Evolutionary conservation across 2,797 vertebrate species (phyloP).

Genomic region (Acomys russatus): DNA sequence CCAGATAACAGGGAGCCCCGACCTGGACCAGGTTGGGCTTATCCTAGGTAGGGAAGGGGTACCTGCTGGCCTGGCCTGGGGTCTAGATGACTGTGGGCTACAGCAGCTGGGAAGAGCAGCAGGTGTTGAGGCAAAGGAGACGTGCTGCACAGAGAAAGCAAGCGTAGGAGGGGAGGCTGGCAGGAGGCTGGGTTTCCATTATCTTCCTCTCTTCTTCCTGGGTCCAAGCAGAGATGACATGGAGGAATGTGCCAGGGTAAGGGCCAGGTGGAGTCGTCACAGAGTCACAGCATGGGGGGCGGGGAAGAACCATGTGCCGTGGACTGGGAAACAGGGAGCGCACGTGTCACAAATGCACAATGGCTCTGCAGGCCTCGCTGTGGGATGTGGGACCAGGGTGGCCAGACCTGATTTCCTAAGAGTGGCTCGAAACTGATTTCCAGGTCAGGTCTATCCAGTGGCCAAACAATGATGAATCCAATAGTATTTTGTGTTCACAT

Average conservation of each 20-base stretch:
- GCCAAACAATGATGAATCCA: not conserved
- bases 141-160: not conserved
- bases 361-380: not conserved
- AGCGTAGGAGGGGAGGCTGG: not conserved
- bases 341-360: accelerated
- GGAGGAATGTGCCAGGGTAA: too few species aligned
- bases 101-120: not conserved
- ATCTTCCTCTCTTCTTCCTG: not conserved
- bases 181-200: not conserved
- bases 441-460: not conserved
- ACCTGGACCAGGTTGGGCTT: conserved; percentile 77
- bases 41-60: conserved; percentile 40
- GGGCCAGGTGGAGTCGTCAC: accelerated
- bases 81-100: not conserved
- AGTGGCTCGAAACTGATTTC: not conserved
- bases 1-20: accelerated
- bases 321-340: not conserved
- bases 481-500: not conserved
- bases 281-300: not conserved
- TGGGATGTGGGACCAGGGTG: accelerated
- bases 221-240: not conserved
- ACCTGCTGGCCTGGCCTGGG: not conserved
- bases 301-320: accelerated
- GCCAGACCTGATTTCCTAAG: not conserved
- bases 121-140: not conserved